phyloP scores from a whole-genome alignment of 2,113 vertebrate species.

The Melanerpes formicivorus region DNA sequence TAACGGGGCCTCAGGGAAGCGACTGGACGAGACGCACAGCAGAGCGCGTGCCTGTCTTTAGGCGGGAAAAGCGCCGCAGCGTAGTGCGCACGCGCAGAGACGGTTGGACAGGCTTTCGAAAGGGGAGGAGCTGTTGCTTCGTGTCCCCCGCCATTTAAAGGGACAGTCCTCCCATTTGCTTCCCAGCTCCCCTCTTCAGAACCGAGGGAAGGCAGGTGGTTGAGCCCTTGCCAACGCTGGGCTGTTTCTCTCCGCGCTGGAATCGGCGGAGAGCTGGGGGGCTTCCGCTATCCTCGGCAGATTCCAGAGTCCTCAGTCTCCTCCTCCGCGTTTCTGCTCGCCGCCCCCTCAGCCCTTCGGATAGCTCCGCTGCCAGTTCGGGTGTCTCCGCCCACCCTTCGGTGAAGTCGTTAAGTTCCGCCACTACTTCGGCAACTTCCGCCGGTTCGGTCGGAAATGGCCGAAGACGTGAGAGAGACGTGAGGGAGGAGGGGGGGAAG shows the following conservation, averaged over 20 bases:
- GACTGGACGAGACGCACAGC: rapidly evolving
- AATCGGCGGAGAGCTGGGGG: no score
- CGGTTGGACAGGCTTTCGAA: rapidly evolving
- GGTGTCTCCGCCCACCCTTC: neutral
- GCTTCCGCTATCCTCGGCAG: neutral
- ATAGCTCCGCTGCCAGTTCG: neutral
- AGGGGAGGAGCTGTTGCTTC: neutral
- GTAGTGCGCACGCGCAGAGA: neutral
- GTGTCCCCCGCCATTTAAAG: neutral
- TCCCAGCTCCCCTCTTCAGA: rapidly evolving
- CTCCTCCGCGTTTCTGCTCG: neutral
- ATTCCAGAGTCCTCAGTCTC: neutral
- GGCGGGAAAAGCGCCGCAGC: neutral
- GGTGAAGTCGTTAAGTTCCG: conserved; percentile 37
- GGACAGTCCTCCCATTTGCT: neutral
- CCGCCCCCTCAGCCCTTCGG: neutral
- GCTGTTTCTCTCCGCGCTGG: neutral
- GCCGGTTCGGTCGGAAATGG: conserved; percentile 54
- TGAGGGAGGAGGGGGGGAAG: conserved; percentile 2
- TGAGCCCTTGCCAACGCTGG: rapidly evolving
- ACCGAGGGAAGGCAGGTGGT: no score
- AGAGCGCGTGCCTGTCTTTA: rapidly evolving
- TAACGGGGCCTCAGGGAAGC: rapidly evolving
- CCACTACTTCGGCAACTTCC: conserved; percentile 35
- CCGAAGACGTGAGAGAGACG: conserved; percentile 60